Percentiles rank a stretch among this genome's conserved stretches.
These are phyloP conservation scores for Mythimna pallens DNA, from an alignment of 2,888 invertebrate genomes.

Conservation along the genomic window DNA sequence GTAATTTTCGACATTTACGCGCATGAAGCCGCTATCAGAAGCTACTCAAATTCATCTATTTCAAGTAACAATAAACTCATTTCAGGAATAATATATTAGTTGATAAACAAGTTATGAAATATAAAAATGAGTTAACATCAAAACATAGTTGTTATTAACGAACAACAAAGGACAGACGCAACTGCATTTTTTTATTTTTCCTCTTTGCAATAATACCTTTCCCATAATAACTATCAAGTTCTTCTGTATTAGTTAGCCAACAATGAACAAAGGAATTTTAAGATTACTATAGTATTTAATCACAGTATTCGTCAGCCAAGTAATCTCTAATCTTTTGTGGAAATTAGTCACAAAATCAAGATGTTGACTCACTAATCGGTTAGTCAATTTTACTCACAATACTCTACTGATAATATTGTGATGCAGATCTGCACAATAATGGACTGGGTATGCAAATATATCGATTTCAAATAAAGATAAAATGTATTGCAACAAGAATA, in stretches of 20 bases:
- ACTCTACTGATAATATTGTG: slow-evolving; percentile 28
- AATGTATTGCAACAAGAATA: slow-evolving; percentile 22
- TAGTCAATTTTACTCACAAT: slow-evolving; percentile 30
- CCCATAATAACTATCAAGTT: background rate
- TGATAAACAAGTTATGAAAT: background rate
- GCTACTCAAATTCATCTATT: too few relatives aligned
- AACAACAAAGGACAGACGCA: too few relatives aligned
- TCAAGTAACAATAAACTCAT: too few relatives aligned
- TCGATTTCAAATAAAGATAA: slow-evolving; percentile 42
- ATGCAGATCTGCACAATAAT: slow-evolving; percentile 31
- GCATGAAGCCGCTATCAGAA: too few relatives aligned
- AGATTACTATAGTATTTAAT: slow-evolving; percentile 6
- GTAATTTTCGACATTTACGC: too few relatives aligned
- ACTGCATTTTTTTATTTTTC: background rate
- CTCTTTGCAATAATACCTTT: background rate
- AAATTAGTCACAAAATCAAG: slow-evolving; percentile 33
- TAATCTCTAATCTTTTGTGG: slow-evolving; percentile 17
- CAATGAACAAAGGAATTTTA: slow-evolving; percentile 3
- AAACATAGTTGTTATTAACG: background rate
- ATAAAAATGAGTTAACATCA: background rate
- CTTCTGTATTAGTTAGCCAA: background rate
- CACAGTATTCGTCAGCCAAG: slow-evolving; percentile 20
- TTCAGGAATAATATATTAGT: background rate
- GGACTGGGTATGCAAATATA: slow-evolving; percentile 22
- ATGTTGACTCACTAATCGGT: slow-evolving; percentile 30